Evolutionary conservation across 2,888 invertebrate genomes (phyloP), one percentile per base, ranked within the genome.

Genomic region (Atrina japonica): DNA sequence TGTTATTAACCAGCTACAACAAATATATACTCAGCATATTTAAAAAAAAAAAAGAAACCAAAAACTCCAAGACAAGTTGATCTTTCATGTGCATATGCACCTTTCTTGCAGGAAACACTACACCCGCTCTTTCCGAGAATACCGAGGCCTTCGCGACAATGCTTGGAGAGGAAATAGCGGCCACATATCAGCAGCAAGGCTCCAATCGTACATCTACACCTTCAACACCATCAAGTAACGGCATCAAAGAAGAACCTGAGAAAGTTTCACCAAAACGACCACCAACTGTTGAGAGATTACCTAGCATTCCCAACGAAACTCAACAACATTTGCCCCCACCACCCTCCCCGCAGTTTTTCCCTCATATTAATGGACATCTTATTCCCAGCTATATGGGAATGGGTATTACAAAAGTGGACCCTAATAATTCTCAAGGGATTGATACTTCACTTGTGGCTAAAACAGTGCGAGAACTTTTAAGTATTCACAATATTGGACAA

Each of bases 401-500:
- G 53, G 66, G 74, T 43, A 56, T 69, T 25, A 61, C 70, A 35
- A 82, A 82, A 60, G 35, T 71, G 2, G 79, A 81, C 27, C 73
- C 76, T 9, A 78, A 76, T 55, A 77, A 78, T 58, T 77, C 82
- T 27, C 96, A 97, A 96, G 85, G 83, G 30, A 93, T 98, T 78
- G 98, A 98, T 91, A 98, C 98, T n/a, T 92, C 97, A 69, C 95
- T 96, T 91, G 91, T 98, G 86, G 96, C 98, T 69, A 93, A 98
- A 80, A 93, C 96, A 76, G 98, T 99, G 11, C 93, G 98, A 16
- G 98, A 99, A 88, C 92, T 99, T 66, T 93, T 99, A 41, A 97
- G 97, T 75, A 96, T 97, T 82, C 97, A 99, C 92, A 98, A 99
- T 91, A 99, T 99, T 85, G 99, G 99, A 2, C 99, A 99, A 92